Conservation (phyloP, 2,113 vertebrate genomes). For the Bettongia penicillata region DNA sequence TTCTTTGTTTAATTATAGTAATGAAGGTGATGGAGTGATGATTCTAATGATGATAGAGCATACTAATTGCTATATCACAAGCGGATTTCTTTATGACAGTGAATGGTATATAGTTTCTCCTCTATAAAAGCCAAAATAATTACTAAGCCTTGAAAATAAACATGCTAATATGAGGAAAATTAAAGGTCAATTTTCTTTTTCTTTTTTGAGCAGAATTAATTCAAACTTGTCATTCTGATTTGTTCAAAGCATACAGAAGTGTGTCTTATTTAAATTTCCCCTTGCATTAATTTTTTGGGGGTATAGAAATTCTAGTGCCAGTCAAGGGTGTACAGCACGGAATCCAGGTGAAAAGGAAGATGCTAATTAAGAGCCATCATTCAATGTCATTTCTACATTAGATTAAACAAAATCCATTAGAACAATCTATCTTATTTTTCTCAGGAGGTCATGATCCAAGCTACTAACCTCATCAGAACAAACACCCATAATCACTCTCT, state of each 20-base stretch:
- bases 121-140: neutral
- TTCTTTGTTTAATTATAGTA: neutral
- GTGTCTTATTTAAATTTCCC: slow-evolving; percentile 10
- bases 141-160: neutral
- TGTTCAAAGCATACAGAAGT: neutral
- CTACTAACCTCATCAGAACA: slow-evolving; percentile 74
- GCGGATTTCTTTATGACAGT: neutral
- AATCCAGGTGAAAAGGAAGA: slow-evolving; percentile 65
- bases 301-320: slow-evolving; percentile 34
- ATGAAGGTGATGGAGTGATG: neutral
- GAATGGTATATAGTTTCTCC: neutral
- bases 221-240: slow-evolving; percentile 11
- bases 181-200: slow-evolving; percentile 22
- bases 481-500: slow-evolving; percentile 76
- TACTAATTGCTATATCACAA: neutral
- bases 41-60: neutral
- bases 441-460: slow-evolving; percentile 74
- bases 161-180: neutral
- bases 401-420: slow-evolving; percentile 56
- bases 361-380: slow-evolving; percentile 76
- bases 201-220: slow-evolving; percentile 5
- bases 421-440: slow-evolving; percentile 74
- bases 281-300: slow-evolving; percentile 21
- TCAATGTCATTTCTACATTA: slow-evolving; percentile 71
- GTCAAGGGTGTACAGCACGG: slow-evolving; percentile 5